Conservation (phyloP, 2,888 invertebrate genomes). For the Acanthosepion pharaonis region DNA sequence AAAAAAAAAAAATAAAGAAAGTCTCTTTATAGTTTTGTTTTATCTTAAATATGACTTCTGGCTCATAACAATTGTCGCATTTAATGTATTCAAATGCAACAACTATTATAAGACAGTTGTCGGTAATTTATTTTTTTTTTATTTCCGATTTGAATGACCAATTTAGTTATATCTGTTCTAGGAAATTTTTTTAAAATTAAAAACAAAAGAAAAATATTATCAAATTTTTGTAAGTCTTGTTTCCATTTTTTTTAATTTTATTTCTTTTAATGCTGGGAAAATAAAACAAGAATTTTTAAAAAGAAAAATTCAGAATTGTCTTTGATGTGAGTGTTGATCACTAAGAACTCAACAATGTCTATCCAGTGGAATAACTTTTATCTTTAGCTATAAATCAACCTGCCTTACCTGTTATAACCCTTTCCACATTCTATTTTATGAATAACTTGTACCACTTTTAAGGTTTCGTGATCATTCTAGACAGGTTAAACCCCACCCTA, state of each 20-base stretch:
- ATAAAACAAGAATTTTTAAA: neutral
- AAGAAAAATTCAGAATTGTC: neutral
- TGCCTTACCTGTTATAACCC: no score
- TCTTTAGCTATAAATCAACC: no score
- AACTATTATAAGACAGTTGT: neutral
- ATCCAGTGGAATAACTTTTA: no score
- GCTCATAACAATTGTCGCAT: neutral
- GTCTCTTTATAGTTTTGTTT: no score
- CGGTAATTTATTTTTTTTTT: neutral
- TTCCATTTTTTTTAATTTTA: neutral
- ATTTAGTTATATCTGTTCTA: constrained; percentile 33
- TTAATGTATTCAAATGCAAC: neutral
- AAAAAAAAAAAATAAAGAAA: no score
- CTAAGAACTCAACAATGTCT: neutral
- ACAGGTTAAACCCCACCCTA: no score
- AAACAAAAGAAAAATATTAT: neutral
- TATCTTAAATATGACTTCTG: neutral
- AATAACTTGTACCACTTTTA: no score
- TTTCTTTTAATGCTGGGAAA: neutral
- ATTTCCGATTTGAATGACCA: neutral
- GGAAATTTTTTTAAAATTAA: neutral
- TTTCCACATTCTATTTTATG: no score
- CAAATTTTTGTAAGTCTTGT: neutral
- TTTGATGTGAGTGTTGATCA: neutral
- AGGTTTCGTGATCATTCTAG: no score